Evolutionary conservation across 2,888 invertebrate species (phyloP), one percentile per base, ranked within the genome.

Genomic region (Drosophila bunnanda): DNA sequence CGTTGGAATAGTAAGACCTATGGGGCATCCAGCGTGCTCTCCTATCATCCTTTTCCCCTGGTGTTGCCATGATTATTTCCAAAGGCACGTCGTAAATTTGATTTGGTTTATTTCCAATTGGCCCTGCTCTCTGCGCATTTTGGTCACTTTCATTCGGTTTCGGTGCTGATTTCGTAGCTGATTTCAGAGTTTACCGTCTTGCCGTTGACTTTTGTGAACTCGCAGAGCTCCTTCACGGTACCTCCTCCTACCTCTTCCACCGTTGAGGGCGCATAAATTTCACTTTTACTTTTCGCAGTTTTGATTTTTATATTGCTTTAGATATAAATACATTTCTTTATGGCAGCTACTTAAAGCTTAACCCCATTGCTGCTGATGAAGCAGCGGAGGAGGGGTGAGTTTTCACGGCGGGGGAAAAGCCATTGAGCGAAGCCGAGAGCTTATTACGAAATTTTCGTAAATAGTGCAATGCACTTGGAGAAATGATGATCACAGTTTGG

Each of bases 61-160:
- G 28, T 57, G 20, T 43, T 32, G 9, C 12, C 8, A 13, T 22
- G 50, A 52, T 34, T 52, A 34, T 65, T 48, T 39, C 39, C 50
- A 50, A 48, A 52, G 80, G 89, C 85, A 89, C 89, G 89, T 85
- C 82, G 89, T 89, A 87, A 89, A 87, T 89, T 87, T 84, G 85
- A 87, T 89, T 89, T 84, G 85, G 82, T 86, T 89, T 85, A 81
- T 89, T 89, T 87, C 82, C 85, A 82, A 76, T 82, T 79, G 81
- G 81, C 43, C 70, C 62, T 73, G 79, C 78, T 65, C 60, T 44
- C 58, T 56, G 59, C 73, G 61, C 77, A 79, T 58, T 57, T 66
- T 20, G 58, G 44, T 55, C 20, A 65, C 20, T 65, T 70, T 55
- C 55, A 30, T 67, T 54, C 32, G 68, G 34, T 46, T 38, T 68